Base-by-base conservation (phyloP, 2,888 invertebrate genomes). In the Parnassius smintheus region DNA sequence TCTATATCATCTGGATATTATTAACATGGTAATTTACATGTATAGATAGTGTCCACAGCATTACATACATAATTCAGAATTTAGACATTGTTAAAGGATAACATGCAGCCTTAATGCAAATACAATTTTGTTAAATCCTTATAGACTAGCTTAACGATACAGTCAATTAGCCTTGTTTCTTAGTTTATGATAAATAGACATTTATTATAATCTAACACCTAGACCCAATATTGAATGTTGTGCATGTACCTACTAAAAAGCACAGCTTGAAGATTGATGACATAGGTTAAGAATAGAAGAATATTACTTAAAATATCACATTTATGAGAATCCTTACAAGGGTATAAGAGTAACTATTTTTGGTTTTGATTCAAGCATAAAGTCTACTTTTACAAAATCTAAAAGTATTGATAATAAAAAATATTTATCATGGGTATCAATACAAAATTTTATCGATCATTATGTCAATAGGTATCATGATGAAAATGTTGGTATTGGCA, bases 291-390 rank as follows among this genome's bases (percentile, higher is more conserved):
- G 53, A 72, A 73, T 76, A 78, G 68, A 68, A 68, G 68, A 69
- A 70, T 74, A 78, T 83, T 86, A 86, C 82, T 75, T 80, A 86
- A 86, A 87, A 87, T 87, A 87, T 88, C 87, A 87, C 87, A 88
- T 82, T 81, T 74, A 75, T 80, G 75, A 81, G 76, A 81, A 78
- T 81, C 74, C 70, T 76, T 77, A 75, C 68, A 52, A 42, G 18
- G 12, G 42, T 57, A 50, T 44, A 44, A 65, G 56, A 55, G 53
- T 50, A 61, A 49, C 58, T 61, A 61, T 58, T 50, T 49, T 53
- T 59, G 4, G 8, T 35, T 35, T 35, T 35, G 35, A 7, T 35
- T 35, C 35, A 35, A 7, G 4, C 35, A 35, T 35, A 35, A 7
- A 35, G 7, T 35, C 35, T 35, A 35, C 3, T 35, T 35, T 7